Evolutionary conservation across 2,888 invertebrate species (phyloP).

Genomic region (Sesamia inferens): DNA sequence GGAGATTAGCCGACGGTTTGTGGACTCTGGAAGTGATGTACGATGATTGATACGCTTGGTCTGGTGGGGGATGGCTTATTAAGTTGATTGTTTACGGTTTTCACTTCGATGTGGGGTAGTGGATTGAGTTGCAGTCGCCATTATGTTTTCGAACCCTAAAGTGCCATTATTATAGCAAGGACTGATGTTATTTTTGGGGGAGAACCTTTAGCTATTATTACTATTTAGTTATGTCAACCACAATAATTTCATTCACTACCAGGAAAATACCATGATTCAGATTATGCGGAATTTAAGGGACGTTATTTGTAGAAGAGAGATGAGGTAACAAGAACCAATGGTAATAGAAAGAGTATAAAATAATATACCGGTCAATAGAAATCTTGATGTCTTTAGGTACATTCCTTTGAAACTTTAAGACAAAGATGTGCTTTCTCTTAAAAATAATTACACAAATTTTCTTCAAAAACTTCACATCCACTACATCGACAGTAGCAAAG

Average conservation of each 20-base stretch:
- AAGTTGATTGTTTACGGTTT: slow-evolving; percentile 57
- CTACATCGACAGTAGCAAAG: slow-evolving; percentile 28
- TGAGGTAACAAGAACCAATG: not conserved
- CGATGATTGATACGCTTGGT: slow-evolving; percentile 61
- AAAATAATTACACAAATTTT: not conserved
- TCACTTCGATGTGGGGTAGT: slow-evolving; percentile 10
- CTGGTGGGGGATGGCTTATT: slow-evolving; percentile 49
- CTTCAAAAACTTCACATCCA: slow-evolving; percentile 8
- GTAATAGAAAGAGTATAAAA: not conserved
- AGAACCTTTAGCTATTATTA: not conserved
- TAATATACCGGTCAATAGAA: not conserved
- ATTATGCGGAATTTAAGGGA: not conserved
- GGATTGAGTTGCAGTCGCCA: not conserved
- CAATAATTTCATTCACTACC: not conserved
- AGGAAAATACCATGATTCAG: too few relatives aligned
- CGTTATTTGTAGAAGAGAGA: not conserved
- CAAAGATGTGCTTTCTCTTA: not conserved
- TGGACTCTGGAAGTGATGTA: slow-evolving; percentile 60
- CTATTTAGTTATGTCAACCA: not conserved
- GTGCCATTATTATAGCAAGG: not conserved
- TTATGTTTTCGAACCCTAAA: not conserved
- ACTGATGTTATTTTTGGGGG: not conserved
- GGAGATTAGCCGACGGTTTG: slow-evolving; percentile 77
- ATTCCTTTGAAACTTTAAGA: not conserved
- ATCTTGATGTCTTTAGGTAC: too few relatives aligned